Evolutionary conservation across 2,113 vertebrate species (phyloP).

Genomic region (Cathartes aura): DNA sequence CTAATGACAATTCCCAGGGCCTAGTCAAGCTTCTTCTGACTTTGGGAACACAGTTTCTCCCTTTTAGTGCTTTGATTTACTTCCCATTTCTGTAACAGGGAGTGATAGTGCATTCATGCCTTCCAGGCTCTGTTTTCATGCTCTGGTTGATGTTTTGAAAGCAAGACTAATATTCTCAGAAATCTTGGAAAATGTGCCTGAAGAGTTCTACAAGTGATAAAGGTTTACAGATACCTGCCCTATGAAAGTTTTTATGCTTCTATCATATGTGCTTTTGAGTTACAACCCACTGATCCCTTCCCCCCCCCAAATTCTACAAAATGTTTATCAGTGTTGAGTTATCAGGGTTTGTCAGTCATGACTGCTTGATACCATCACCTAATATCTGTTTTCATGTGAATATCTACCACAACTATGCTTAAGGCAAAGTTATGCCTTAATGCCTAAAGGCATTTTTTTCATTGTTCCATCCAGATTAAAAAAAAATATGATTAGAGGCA

Average conservation of each 20-base stretch:
- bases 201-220: not conserved
- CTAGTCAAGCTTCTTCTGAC: not conserved
- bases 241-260: not conserved
- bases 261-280: not conserved
- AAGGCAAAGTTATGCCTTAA: not conserved
- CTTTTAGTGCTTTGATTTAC: not conserved
- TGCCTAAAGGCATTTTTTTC: not conserved
- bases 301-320: not conserved
- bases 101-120: not conserved
- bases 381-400: not conserved
- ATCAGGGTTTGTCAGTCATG: not conserved
- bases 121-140: not conserved
- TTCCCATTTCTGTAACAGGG: not conserved
- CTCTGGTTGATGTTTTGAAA: slow-evolving; percentile 4
- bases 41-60: not conserved
- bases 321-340: not conserved
- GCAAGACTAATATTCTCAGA: not conserved
- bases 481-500: not conserved
- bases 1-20: not conserved
- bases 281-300: not conserved
- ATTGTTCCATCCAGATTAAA: not conserved
- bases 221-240: not conserved
- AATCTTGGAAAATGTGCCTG: not conserved
- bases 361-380: not conserved
- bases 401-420: not conserved